These are phyloP conservation scores for Podabrus alpinus DNA, from an alignment of 2,888 invertebrate species.

Conservation along the genomic window DNA sequence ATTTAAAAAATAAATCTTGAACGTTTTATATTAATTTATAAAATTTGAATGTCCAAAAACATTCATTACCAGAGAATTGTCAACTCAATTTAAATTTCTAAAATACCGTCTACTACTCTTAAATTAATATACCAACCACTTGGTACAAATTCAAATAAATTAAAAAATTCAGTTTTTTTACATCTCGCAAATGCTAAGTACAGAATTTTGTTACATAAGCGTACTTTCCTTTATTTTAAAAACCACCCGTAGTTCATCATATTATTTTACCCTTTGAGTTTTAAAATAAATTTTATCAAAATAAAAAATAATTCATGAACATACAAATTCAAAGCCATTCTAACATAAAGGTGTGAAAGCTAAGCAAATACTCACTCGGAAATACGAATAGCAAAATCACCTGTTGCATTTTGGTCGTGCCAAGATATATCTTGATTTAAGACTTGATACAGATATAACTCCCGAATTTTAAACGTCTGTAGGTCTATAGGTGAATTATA, in stretches of 20 bases:
- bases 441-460: not conserved
- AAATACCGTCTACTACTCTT: too few species aligned
- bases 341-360: not conserved
- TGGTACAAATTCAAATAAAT: too few species aligned
- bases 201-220: not conserved
- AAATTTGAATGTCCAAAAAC: too few species aligned
- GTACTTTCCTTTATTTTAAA: too few species aligned
- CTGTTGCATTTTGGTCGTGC: conserved; percentile 2
- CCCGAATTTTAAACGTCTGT: not conserved
- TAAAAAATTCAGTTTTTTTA: too few species aligned
- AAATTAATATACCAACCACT: too few species aligned
- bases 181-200: too few species aligned
- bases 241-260: not conserved
- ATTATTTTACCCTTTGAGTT: not conserved
- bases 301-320: not conserved
- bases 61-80: too few species aligned
- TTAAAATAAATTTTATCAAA: not conserved
- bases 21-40: too few species aligned
- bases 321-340: not conserved
- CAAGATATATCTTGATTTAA: conserved; percentile 3
- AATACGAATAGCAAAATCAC: not conserved
- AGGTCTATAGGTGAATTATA: not conserved
- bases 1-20: too few species aligned
- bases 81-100: too few species aligned
- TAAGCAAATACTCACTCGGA: not conserved